Evolutionary conservation across 64 coral and sea anemone genomes (phyloP), one percentile per base, ranked within the genome.

Genomic region (Montipora efflorescens): DNA sequence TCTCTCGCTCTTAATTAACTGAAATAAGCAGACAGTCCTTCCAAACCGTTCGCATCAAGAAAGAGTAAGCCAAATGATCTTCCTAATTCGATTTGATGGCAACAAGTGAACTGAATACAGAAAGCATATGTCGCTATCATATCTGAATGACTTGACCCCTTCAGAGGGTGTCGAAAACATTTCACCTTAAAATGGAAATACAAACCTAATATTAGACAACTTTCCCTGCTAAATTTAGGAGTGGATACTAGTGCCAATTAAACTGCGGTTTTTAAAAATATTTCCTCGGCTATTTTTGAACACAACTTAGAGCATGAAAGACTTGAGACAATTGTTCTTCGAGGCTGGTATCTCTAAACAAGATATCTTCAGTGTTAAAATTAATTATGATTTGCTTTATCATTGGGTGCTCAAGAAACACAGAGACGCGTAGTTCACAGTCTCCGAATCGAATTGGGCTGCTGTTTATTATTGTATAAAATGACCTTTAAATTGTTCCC

Each of bases 251-350:
- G 43, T 67, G 7, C 81, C 47, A 86, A 86, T 86, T 13, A 64
- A 57, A 72, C 3, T 71, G 64, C 82, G 66, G 82, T 70, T 86
- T 70, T 71, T 86, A 86, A 71, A 86, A 71, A 86, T 86, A 86
- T 86, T 86, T 44, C 82, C 3, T 12, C 6, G n/a, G 82, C 67
- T 86, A 86, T 86, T 86, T 86, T 86, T 86, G 81, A 86, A 86
- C 81, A 84, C 28, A 57, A 57, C 18, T 70, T 2, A 15, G 66
- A 21, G n/a, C 45, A 47, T 50, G 15, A 78, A 21, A 86, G 45
- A 15, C 68, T n/a, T 50, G 45, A 86, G 7, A 10, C 14, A 62
- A 64, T 48, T 43, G 80, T 62, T 22, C 20, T 28, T 4, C 6
- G 71, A 36, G 0, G 13, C 6, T 44, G 5, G 11, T 14, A 44